A percentile compares a stretch with the other conserved stretches of the same genome.
Conservation (phyloP, 2,888 invertebrate genomes). For the Abscondita cerata region DNA sequence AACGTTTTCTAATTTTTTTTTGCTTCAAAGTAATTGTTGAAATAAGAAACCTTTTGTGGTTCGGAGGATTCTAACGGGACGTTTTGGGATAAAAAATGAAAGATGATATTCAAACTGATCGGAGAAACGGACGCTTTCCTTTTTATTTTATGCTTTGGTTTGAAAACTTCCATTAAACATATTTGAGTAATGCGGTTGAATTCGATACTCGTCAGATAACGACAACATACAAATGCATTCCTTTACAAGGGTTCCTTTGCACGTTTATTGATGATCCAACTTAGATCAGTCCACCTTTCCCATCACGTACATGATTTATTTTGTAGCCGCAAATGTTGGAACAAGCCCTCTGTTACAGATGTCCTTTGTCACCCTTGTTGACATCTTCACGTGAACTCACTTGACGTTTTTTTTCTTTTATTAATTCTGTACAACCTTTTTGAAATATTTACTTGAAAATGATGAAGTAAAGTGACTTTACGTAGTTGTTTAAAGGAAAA, state of each 20-base stretch:
- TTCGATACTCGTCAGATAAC: slow-evolving; percentile 21
- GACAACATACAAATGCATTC: slow-evolving; percentile 9
- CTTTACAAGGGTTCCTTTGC: slow-evolving; percentile 14
- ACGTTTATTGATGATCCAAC: slow-evolving; percentile 31
- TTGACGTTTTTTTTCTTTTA: slow-evolving; percentile 33
- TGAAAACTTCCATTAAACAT: slow-evolving; percentile 16
- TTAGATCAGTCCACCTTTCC: slow-evolving; percentile 19
- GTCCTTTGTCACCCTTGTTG: slow-evolving; percentile 37
- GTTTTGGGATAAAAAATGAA: too few relatives aligned
- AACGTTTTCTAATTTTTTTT: too few relatives aligned
- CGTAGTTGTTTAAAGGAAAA: slow-evolving; percentile 18
- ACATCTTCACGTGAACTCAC: slow-evolving; percentile 33
- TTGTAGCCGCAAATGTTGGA: slow-evolving; percentile 29
- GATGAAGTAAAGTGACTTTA: slow-evolving; percentile 26
- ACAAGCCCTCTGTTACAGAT: slow-evolving; percentile 38
- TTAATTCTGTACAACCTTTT: slow-evolving; percentile 38
- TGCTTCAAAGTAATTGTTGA: too few relatives aligned
- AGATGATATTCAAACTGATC: too few relatives aligned
- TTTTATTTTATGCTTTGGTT: slow-evolving; percentile 12
- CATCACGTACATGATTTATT: slow-evolving; percentile 31
- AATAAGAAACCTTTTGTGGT: too few relatives aligned
- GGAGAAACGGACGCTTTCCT: neutral
- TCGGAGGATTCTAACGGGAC: too few relatives aligned
- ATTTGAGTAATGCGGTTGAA: slow-evolving; percentile 26
- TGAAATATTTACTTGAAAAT: slow-evolving; percentile 32